A percentile compares a stretch with the other conserved stretches of the same genome.
Evolutionary conservation across 2,113 vertebrate species (phyloP).

Genomic region (Stigmatopora nigra): DNA sequence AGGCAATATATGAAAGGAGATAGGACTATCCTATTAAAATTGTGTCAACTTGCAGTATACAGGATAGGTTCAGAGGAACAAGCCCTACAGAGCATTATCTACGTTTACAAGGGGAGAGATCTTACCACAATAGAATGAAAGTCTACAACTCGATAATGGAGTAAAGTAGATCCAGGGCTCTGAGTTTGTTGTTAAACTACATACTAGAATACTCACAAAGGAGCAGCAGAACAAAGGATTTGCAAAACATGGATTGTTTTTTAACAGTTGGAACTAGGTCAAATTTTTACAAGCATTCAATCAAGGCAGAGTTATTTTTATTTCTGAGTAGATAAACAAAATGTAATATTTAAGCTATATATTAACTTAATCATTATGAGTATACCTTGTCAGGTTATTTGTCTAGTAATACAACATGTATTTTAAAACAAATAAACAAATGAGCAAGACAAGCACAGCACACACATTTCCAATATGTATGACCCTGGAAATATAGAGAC

Average conservation of each 20-base stretch:
- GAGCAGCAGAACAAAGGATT: background rate
- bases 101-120: slow-evolving; percentile 30
- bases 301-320: background rate
- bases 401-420: background rate
- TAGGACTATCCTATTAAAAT: slow-evolving; percentile 35
- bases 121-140: background rate
- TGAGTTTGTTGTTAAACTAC: background rate
- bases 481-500: background rate
- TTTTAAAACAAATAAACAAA: background rate
- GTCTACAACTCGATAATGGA: background rate
- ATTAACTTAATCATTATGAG: background rate
- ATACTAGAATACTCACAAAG: background rate
- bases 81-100: slow-evolving; percentile 34
- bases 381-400: background rate
- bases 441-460: background rate
- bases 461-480: background rate
- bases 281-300: background rate
- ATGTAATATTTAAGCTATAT: background rate
- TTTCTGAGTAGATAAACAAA: background rate
- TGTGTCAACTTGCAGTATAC: slow-evolving; percentile 32
- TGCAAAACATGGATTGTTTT: background rate
- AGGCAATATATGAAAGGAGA: slow-evolving; percentile 20
- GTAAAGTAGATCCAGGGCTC: background rate
- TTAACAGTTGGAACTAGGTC: background rate
- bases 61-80: slow-evolving; percentile 29